A percentile compares a stretch with the other conserved stretches of the same genome.
phyloP scores from a whole-genome alignment of 2,888 invertebrate genomes.

The Eupelmus urozonus region DNA sequence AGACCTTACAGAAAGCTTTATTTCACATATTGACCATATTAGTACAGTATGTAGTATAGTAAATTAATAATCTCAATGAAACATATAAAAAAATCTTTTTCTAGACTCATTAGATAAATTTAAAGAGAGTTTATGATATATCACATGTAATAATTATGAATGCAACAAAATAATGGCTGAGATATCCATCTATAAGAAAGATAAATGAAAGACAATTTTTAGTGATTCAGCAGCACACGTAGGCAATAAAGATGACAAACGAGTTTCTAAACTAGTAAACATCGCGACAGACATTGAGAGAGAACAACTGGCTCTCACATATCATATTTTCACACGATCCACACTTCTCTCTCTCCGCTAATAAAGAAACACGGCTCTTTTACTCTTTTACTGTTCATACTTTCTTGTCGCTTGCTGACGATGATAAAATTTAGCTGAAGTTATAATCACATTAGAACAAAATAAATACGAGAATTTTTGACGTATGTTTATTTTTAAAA shows the following conservation, averaged over 20 bases:
- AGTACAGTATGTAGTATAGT: too few relatives aligned
- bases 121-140: too few relatives aligned
- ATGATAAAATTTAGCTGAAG: not conserved
- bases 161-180: too few relatives aligned
- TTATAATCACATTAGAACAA: constrained; percentile 3
- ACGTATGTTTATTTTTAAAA: too few relatives aligned
- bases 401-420: not conserved
- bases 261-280: not conserved
- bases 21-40: too few relatives aligned
- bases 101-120: too few relatives aligned
- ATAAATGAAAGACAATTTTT: not conserved
- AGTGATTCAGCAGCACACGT: not conserved
- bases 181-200: not conserved
- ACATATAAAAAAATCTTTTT: too few relatives aligned
- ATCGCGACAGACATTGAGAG: not conserved
- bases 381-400: not conserved
- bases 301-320: constrained; percentile 59
- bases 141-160: too few relatives aligned
- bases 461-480: too few relatives aligned
- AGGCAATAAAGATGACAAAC: not conserved
- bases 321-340: constrained; percentile 59
- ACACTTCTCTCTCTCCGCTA: constrained; percentile 58
- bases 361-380: constrained; percentile 66
- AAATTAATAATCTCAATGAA: too few relatives aligned
- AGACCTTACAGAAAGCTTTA: too few relatives aligned